Conservation (phyloP, 2,888 invertebrate species). For the Eristalinus sepulchralis region DNA sequence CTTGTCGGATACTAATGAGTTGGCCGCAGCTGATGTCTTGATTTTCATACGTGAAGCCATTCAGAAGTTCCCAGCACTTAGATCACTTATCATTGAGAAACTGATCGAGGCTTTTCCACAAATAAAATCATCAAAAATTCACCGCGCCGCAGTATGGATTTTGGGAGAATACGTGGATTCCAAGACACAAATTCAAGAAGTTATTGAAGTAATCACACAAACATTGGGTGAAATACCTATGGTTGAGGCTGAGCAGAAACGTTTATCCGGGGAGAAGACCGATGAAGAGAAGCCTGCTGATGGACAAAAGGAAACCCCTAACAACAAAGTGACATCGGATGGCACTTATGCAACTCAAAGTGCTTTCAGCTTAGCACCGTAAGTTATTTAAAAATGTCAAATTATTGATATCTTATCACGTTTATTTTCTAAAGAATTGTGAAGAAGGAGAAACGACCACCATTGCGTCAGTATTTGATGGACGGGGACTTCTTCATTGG, state of each 20-base stretch:
- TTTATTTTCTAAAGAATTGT: constrained; percentile 79
- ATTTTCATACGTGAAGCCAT: constrained; percentile 98
- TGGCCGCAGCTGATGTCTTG: constrained; percentile 96
- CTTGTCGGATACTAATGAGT: constrained; percentile 92
- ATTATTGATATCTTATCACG: not conserved
- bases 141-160: constrained; percentile 98
- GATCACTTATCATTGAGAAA: constrained; percentile 91
- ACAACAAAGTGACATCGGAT: constrained; percentile 93
- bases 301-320: constrained; percentile 76
- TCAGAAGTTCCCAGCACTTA: constrained; percentile 92
- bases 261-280: constrained; percentile 87
- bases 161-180: constrained; percentile 96
- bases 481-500: constrained; percentile 98
- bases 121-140: constrained; percentile 95
- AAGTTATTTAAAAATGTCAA: constrained; percentile 77
- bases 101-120: constrained; percentile 88
- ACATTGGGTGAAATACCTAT: constrained; percentile 87
- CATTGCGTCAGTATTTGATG: constrained; percentile 92
- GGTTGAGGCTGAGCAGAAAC: constrained; percentile 86
- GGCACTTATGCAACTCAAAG: constrained; percentile 99
- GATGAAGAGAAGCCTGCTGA: constrained; percentile 80
- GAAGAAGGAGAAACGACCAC: constrained; percentile 88
- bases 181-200: constrained; percentile 88
- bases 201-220: constrained; percentile 88
- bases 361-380: constrained; percentile 93